Evolutionary conservation across 2,113 vertebrate species (phyloP), one percentile per base, ranked within the genome.

Genomic region (Tachycineta bicolor): DNA sequence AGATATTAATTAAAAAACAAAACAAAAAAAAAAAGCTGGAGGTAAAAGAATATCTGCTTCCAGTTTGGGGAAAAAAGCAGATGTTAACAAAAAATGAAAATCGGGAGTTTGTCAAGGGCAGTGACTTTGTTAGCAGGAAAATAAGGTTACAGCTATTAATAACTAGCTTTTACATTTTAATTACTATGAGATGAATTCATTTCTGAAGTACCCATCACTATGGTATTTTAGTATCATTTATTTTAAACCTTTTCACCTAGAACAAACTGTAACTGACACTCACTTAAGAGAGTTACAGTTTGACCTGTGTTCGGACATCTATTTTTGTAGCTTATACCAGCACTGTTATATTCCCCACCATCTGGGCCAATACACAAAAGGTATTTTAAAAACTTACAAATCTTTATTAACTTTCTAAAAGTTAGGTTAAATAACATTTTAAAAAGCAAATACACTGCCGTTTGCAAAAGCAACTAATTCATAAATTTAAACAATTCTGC

Each of bases 121-220:
- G 60, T 31, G 76, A 89, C 76, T 86, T 71, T 23, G 34, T 34
- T 63, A 80, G 64, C 58, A 87, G 81, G 44, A 91, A 94, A 88
- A 70, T 59, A 83, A 89, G 44, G 77, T 81, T 90, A 90, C 5
- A 70, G 56, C 73, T 89, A 84, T 89, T 74, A 89, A 91, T 91
- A 93, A n/a, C 84, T 41, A 63, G 29, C 37, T 62, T 70, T 82
- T 59, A 64, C 41, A 84, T 89, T 91, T 83, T 89, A 73, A 94
- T 89, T 91, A 84, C 64, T 47, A 39, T 53, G 34, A 70, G 56
- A 81, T 43, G 2, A 80, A 77, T 90, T 69, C 0, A 85, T 74
- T 95, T 83, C 70, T 89, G n/a, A 93, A 55, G 33, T 55, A 90
- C 25, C 33, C 34, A 76, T 46, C 67, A 87, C 67, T 69, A 50